A percentile compares a stretch with the other conserved stretches of the same genome.
These are phyloP conservation scores for Apus apus DNA, from an alignment of 2,113 vertebrate species.

Conservation along the genomic window DNA sequence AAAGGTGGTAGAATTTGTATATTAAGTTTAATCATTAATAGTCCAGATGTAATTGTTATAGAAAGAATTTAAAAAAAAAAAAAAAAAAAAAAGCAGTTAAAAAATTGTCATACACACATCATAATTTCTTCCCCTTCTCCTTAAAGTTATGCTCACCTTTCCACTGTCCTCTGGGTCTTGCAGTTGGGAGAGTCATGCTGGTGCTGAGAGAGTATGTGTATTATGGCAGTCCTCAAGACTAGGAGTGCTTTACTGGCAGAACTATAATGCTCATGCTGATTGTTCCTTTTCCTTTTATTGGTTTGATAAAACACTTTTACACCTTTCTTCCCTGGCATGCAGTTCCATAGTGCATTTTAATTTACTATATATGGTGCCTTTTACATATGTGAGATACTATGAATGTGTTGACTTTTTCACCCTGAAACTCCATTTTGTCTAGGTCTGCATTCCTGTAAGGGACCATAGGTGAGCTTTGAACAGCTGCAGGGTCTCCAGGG, in stretches of 20 bases:
- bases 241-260: neutral
- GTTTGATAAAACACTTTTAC: neutral
- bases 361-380: neutral
- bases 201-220: accelerated
- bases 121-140: neutral
- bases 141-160: neutral
- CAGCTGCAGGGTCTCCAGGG: neutral
- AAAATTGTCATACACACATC: accelerated
- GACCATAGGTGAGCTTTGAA: neutral
- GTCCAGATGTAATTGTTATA: neutral
- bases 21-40: neutral
- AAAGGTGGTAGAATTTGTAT: neutral
- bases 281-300: neutral
- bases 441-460: neutral
- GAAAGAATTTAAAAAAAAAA: neutral
- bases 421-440: neutral
- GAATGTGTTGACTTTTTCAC: neutral
- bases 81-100: neutral
- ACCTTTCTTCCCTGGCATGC: neutral
- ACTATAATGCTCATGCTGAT: neutral
- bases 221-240: neutral
- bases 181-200: neutral
- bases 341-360: neutral
- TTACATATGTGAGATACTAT: neutral
- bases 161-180: neutral